Evolutionary conservation across 2,113 vertebrate genomes (phyloP), one percentile per base, ranked within the genome.

Genomic region (Himantopus leucocephalus): DNA sequence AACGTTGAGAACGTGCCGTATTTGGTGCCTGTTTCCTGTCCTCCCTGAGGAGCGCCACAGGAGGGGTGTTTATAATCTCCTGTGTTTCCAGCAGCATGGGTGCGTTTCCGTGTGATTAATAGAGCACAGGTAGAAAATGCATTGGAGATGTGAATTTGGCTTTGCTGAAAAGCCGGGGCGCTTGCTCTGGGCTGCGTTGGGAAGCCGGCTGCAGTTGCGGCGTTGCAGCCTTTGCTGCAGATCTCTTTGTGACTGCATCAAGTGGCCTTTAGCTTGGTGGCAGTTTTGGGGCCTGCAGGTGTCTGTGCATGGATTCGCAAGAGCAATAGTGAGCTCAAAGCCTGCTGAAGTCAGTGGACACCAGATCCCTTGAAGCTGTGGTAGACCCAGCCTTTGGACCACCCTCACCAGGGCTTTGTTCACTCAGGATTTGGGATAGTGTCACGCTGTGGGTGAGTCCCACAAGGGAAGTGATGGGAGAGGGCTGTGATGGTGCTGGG

Each of bases 151-250:
- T 50, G 67, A 39, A 20, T 83, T 35, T 50, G 68, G 53, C 45
- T 71, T 76, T 50, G n/a, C 47, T 58, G 72, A 34, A 35, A 60
- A 67, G 58, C 52, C 3, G 1, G 4, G 1, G 0, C 0, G 1
- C 14, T 80, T 56, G 45, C 47, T 29, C 11, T 52, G 6, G 1
- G 34, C 39, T n/a, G 39, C 1, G 0, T 5, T n/a, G 30, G 27
- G 37, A 37, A 68, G 48, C 1, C 2, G 4, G 41, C 59, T 47
- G 30, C 1, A 10, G 26, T 30, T 2, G 1, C 0, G 1, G 4
- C 1, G 1, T 37, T 63, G 56, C 59, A 53, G 81, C 32, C 66
- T 94, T 73, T 52, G 24, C 60, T 63, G 26, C 8, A 9, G 20
- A 56, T 68, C 23, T 67, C 47, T 48, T 17, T 23, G 9, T 82